Evolutionary conservation across 1,140 invertebrate genomes (phyloP).

Genomic region (Drosophila tropicalis): DNA sequence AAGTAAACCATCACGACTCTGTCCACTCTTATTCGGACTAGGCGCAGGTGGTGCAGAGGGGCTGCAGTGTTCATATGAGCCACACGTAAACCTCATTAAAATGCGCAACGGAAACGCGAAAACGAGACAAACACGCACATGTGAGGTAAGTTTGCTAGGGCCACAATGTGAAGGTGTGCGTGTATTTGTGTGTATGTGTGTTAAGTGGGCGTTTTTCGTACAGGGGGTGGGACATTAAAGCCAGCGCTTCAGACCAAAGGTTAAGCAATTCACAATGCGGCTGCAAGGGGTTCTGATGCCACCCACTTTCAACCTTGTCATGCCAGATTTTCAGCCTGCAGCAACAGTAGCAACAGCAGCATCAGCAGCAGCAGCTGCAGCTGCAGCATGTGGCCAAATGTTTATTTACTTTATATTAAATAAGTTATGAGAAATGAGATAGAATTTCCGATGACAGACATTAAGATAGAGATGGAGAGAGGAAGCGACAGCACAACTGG

Average conservation of each 20-base stretch:
- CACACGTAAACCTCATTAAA: constrained; percentile 51
- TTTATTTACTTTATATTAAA: constrained; percentile 45
- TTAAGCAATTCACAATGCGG: constrained; percentile 25
- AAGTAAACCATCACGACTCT: not conserved
- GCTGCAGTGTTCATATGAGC: not conserved
- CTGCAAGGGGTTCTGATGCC: constrained; percentile 4
- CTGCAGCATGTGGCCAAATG: constrained; percentile 43
- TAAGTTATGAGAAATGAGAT: constrained; percentile 49
- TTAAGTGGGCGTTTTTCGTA: not conserved
- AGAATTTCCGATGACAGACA: not conserved
- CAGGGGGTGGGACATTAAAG: constrained; percentile 15
- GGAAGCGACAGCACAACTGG: not conserved
- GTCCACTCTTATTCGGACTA: not conserved
- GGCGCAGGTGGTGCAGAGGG: too few species aligned
- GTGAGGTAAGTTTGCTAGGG: constrained; percentile 12
- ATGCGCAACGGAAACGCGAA: constrained; percentile 44
- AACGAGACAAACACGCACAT: constrained; percentile 24
- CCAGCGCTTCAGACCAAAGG: not conserved
- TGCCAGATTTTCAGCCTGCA: constrained; percentile 31
- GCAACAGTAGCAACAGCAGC: constrained; percentile 37
- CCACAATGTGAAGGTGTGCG: not conserved
- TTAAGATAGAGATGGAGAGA: not conserved
- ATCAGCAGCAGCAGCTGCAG: constrained; percentile 14
- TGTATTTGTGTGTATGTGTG: too few species aligned
- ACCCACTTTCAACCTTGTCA: constrained; percentile 19